Percentiles rank a stretch among this genome's conserved stretches.
These are phyloP conservation scores for Periphyllus acericola DNA, from an alignment of 2,888 invertebrate species.

Conservation along the genomic window DNA sequence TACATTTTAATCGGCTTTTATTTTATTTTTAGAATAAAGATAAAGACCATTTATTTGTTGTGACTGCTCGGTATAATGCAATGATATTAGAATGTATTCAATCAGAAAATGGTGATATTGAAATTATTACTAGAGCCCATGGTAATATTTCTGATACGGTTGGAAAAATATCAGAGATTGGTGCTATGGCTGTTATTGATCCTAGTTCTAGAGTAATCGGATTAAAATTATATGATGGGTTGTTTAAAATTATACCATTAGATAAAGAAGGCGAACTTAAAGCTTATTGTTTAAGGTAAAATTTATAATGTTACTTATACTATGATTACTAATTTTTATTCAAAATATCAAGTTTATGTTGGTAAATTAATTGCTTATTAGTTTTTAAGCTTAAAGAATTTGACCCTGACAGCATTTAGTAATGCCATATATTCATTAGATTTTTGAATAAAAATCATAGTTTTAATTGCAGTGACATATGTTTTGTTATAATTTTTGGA, in stretches of 20 bases:
- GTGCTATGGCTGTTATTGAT: conserved; percentile 95
- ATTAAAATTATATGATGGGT: conserved; percentile 92
- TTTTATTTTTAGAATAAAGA: conserved; percentile 78
- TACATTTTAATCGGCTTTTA: conserved; percentile 30
- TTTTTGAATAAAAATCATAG: not conserved
- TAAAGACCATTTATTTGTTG: conserved; percentile 91
- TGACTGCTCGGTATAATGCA: conserved; percentile 94
- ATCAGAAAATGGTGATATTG: conserved; percentile 82
- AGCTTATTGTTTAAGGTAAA: conserved; percentile 78
- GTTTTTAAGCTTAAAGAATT: not conserved
- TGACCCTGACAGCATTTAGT: not conserved
- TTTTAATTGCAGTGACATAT: not conserved
- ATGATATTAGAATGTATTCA: conserved; percentile 92
- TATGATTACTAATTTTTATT: conserved; percentile 20
- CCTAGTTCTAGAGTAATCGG: conserved; percentile 96
- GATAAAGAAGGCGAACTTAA: conserved; percentile 94
- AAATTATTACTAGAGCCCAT: conserved; percentile 94
- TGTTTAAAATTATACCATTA: conserved; percentile 96
- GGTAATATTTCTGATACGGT: conserved; percentile 96
- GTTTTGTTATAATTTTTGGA: conserved; percentile 72
- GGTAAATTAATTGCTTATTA: not conserved
- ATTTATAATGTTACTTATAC: conserved; percentile 9
- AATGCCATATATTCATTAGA: not conserved
- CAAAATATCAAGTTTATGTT: not conserved
- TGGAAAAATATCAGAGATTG: conserved; percentile 94